Base-by-base conservation (phyloP, 1,140 invertebrate genomes). In the Zaprionus inermis region DNA sequence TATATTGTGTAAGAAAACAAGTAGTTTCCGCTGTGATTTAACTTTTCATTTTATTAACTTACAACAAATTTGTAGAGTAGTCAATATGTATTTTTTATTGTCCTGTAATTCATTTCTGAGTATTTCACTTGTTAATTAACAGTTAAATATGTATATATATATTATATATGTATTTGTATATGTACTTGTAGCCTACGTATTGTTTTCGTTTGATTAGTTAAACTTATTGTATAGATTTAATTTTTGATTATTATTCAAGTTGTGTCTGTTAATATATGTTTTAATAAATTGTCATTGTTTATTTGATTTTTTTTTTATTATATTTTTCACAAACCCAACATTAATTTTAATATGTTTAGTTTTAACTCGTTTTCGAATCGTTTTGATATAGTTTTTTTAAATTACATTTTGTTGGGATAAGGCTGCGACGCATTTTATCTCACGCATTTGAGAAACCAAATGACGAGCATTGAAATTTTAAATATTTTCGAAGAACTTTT, bases 101-200 rank as follows among this genome's bases (percentile, higher is more conserved):
- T 79, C 76, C 79, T 81, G 79, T 79, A 72, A 76, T 81, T 79
- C 77, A 76, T 79, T 79, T 79, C 59, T 75, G 77, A 76, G 77
- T 81, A 79, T 64, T 75, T 71, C 67, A 73, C 51, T 73, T 73
- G 65, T 60, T 78, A 56, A 65, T 56, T 78, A 61, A 36, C 58
- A 61, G 51, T 59, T 55, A 59, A 49, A 58, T 63, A 36, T 49
- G 36, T 73, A 28, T 72, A n/a, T 59, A 54, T 65, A 22, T 72
- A 59, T 30, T 64, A 38, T 61, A 34, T 38, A 12, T 68, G 51
- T 51, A 11, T 60, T 18, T 49, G 24, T 30, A 46, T 59, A 4
- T 60, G 41, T 64, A 22, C 51, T 65, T 34, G 30, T 56, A 56
- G 54, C 34, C 51, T 46, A 32, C 30, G 63, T 56, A 34, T 73